Evolutionary conservation across 2,113 vertebrate genomes (phyloP).

Genomic region (Meleagris gallopavo): DNA sequence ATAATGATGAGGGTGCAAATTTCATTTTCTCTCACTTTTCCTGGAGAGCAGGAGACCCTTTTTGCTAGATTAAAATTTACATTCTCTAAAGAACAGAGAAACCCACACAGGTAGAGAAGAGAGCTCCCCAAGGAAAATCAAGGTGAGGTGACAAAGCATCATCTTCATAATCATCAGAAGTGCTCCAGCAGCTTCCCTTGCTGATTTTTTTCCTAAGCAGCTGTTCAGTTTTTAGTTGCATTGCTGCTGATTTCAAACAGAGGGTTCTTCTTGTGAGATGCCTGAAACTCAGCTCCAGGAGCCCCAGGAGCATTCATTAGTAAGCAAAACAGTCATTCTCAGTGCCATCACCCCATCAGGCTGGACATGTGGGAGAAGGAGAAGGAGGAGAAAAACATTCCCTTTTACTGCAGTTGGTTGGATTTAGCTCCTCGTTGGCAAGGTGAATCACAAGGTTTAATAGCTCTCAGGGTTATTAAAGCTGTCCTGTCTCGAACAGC

Average conservation of each 20-base stretch:
- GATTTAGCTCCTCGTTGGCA: background rate
- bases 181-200: background rate
- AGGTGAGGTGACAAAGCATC: background rate
- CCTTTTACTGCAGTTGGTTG: background rate
- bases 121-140: background rate
- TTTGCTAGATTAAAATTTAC: background rate
- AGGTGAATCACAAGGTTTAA: background rate
- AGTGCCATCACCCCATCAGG: background rate
- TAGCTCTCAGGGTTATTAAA: background rate
- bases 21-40: background rate
- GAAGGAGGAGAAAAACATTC: background rate
- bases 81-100: background rate
- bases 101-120: background rate
- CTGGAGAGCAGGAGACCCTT: background rate
- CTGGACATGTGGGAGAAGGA: background rate
- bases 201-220: background rate
- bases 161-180: background rate
- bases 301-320: background rate
- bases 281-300: background rate
- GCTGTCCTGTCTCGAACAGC: background rate
- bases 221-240: background rate
- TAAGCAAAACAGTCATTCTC: background rate
- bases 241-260: background rate
- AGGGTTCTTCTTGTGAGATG: background rate
- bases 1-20: background rate